Conservation (phyloP, 2,113 vertebrate genomes). For the Rutilus rutilus region DNA sequence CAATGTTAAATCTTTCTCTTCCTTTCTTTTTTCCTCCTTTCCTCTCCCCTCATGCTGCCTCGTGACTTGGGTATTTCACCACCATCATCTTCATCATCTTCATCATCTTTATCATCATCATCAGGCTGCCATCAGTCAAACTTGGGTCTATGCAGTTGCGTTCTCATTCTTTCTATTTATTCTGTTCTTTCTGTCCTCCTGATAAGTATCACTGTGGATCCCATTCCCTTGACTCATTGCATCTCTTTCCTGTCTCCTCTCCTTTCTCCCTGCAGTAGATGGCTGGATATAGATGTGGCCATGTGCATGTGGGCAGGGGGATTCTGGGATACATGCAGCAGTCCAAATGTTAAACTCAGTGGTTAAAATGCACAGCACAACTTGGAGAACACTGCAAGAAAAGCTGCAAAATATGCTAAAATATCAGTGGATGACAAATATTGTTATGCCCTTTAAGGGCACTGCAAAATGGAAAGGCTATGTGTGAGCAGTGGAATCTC, state of each 20-base stretch:
- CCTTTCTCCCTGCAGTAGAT: slow-evolving; percentile 33
- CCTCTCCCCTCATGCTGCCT: slow-evolving; percentile 81
- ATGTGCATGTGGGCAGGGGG: slow-evolving; percentile 10
- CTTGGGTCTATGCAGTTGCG: slow-evolving; percentile 99
- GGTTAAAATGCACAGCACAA: slow-evolving; percentile 37
- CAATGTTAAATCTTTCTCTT: slow-evolving; percentile 29
- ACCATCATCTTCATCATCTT: slow-evolving; percentile 46
- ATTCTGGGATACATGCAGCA: slow-evolving; percentile 1
- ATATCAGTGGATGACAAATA: neutral
- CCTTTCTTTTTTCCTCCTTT: slow-evolving; percentile 67
- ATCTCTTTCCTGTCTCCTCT: slow-evolving; percentile 13
- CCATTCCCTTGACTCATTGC: slow-evolving; percentile 16
- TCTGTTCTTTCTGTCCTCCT: slow-evolving; percentile 15
- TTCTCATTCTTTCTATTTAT: slow-evolving; percentile 66
- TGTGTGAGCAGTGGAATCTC: neutral
- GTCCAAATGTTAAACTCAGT: slow-evolving; percentile 27
- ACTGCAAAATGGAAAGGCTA: neutral
- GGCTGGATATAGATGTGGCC: slow-evolving; percentile 2
- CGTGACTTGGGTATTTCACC: slow-evolving; percentile 76
- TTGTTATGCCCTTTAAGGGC: neutral
- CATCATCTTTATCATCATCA: slow-evolving; percentile 51
- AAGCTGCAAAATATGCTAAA: neutral
- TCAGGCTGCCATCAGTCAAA: slow-evolving; percentile 98
- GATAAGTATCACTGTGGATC: slow-evolving; percentile 15
- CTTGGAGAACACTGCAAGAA: neutral